A percentile compares a stretch with the other conserved stretches of the same genome.
Evolutionary conservation across 2,888 invertebrate species (phyloP).

Genomic region (Helicoverpa assulta): DNA sequence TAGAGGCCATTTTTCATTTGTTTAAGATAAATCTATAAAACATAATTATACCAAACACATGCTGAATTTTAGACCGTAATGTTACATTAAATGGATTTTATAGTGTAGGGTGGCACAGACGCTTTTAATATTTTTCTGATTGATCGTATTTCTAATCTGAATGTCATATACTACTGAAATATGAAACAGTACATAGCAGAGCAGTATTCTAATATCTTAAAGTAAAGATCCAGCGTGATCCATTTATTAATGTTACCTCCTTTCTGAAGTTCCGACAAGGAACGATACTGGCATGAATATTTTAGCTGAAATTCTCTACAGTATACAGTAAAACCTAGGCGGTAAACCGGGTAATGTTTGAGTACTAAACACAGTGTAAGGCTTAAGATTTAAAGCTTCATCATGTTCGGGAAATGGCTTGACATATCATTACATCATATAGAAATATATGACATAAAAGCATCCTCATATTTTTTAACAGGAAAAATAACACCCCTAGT

Average conservation of each 20-base stretch:
- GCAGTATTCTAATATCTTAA: neutral
- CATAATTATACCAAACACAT: no score
- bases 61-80: no score
- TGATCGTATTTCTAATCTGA: no score
- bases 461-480: no score
- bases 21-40: no score
- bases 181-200: neutral
- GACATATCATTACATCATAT: no score
- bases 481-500: no score
- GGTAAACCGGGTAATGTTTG: neutral
- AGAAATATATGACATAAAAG: no score
- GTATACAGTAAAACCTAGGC: neutral
- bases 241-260: slow-evolving; percentile 3
- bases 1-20: no score
- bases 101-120: no score
- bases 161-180: neutral
- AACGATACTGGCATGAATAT: slow-evolving; percentile 17
- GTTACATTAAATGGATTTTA: no score
- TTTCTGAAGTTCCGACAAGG: neutral
- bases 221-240: neutral
- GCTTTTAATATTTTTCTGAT: no score
- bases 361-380: slow-evolving; percentile 1
- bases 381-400: neutral
- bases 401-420: neutral
- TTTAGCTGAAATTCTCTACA: slow-evolving; percentile 19